phyloP scores from a whole-genome alignment of 2,888 invertebrate species.

The Microctonus brassicae region DNA sequence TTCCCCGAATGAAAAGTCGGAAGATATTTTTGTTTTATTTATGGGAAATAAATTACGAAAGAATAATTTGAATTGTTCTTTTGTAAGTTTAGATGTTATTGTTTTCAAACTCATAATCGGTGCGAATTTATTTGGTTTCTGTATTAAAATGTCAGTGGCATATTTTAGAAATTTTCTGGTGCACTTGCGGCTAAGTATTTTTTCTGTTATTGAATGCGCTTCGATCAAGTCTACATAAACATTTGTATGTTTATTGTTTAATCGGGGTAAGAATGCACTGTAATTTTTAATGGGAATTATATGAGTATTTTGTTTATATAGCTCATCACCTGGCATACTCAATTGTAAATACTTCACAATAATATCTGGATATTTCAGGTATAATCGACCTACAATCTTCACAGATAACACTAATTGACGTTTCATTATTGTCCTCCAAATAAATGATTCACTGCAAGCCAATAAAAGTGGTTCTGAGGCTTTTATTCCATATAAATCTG shows the following conservation, averaged over 20 bases:
- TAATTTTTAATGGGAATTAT: conserved; percentile 41
- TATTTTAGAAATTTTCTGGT: conserved; percentile 53
- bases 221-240: conserved; percentile 51
- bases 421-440: conserved; percentile 42
- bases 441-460: conserved; percentile 56
- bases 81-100: conserved; percentile 42
- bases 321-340: conserved; percentile 15
- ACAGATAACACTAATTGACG: conserved; percentile 43
- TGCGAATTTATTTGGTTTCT: conserved; percentile 49
- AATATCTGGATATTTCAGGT: conserved; percentile 51
- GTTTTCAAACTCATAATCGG: conserved; percentile 48
- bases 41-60: conserved; percentile 49
- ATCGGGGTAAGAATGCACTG: conserved; percentile 43
- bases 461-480: conserved; percentile 54
- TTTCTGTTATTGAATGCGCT: not conserved
- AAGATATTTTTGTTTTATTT: not conserved
- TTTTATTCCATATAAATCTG: conserved; percentile 45
- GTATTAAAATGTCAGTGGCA: conserved; percentile 46
- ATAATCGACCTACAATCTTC: conserved; percentile 42
- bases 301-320: not conserved
- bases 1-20: conserved; percentile 20
- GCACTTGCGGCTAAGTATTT: conserved; percentile 49
- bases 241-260: conserved; percentile 52
- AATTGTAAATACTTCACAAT: conserved; percentile 57
- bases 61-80: conserved; percentile 51